Conservation (phyloP, 2,113 vertebrate species). For the Carettochelys insculpta region DNA sequence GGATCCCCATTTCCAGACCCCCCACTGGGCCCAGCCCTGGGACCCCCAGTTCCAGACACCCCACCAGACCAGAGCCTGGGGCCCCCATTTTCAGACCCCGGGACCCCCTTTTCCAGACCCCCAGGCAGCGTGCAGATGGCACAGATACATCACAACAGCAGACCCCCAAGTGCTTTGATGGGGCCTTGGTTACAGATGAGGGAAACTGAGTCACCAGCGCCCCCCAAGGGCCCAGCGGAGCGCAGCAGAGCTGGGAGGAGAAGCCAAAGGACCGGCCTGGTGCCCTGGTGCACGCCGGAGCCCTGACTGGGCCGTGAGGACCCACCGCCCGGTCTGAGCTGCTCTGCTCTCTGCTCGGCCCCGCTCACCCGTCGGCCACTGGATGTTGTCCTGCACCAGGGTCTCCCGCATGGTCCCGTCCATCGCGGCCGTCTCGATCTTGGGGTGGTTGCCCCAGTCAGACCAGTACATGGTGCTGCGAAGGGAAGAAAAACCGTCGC, state of each 20-base stretch:
- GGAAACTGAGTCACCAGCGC: background rate
- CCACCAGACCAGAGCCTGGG: no score
- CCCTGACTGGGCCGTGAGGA: no score
- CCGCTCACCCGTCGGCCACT: constrained; percentile 92
- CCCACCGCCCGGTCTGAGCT: no score
- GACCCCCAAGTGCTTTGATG: background rate
- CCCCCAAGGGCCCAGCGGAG: background rate
- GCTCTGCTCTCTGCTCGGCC: background rate
- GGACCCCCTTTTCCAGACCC: no score
- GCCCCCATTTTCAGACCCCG: no score
- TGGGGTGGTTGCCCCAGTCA: constrained; percentile 98
- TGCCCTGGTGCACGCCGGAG: background rate
- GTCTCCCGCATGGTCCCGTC: constrained; percentile 94
- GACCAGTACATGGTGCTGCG: constrained; percentile 97
- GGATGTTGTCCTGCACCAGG: constrained; percentile 93
- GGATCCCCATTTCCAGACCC: no score
- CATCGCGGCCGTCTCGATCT: constrained; percentile 97
- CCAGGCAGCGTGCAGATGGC: background rate
- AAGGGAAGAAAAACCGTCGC: background rate
- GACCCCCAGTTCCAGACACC: no score
- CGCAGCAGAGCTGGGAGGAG: rapidly evolving
- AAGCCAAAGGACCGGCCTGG: rapidly evolving
- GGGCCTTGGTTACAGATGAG: background rate
- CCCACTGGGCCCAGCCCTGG: no score
- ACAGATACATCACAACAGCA: no score